These are phyloP conservation scores for Apodemus sylvaticus DNA, from an alignment of 2,113 vertebrate species.

Conservation along the genomic window DNA sequence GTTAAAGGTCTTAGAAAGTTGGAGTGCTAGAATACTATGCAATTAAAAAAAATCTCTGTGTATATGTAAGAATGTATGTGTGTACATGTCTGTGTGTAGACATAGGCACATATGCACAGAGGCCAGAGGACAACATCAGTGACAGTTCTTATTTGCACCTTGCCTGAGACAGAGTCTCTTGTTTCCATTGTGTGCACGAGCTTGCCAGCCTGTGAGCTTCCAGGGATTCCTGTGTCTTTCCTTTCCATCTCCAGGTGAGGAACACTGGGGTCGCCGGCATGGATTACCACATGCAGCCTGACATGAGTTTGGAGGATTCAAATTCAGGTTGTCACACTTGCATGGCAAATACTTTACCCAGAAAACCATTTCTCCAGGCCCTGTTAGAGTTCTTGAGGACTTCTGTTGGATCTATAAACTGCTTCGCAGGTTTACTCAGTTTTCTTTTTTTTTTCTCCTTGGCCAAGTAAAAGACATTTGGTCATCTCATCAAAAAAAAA, in stretches of 20 bases:
- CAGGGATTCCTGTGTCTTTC: too few relatives aligned
- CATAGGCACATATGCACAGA: background rate
- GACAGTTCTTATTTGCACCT: background rate
- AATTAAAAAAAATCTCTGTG: background rate
- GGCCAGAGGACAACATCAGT: background rate
- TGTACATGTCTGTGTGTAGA: background rate
- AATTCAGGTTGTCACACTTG: background rate
- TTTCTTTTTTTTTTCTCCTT: background rate
- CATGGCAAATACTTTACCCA: background rate
- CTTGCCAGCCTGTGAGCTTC: too few relatives aligned
- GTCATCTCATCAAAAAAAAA: too few relatives aligned
- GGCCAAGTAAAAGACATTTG: background rate
- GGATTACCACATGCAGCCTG: background rate
- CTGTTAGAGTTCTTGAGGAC: background rate
- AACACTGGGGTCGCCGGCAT: too few relatives aligned
- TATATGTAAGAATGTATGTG: background rate
- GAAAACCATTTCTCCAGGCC: background rate
- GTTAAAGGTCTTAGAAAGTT: background rate
- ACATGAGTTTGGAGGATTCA: background rate
- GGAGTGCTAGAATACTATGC: background rate
- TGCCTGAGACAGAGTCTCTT: background rate
- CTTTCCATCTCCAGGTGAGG: background rate
- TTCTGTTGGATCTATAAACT: background rate
- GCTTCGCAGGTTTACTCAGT: background rate
- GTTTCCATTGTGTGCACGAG: background rate